Conservation (phyloP, 2,888 invertebrate genomes). For the Noctua comes region DNA sequence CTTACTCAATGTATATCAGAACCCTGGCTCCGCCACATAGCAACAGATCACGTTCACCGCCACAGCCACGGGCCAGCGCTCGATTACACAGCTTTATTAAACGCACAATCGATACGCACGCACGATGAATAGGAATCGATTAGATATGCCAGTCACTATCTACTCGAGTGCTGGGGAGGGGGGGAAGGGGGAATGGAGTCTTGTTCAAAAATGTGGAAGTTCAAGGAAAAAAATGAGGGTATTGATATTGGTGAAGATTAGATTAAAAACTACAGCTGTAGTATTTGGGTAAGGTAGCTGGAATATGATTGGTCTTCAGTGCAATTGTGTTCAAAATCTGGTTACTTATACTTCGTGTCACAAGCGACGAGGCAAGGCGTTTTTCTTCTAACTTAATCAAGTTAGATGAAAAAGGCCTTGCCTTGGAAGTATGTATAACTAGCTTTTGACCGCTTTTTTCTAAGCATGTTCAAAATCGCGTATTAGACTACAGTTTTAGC, state of each 20-base stretch:
- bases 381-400: no score
- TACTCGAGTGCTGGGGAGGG: background rate
- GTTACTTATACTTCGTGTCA: no score
- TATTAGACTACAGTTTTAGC: no score
- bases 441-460: no score
- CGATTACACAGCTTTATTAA: constrained; percentile 57
- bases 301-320: background rate
- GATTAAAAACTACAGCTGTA: background rate
- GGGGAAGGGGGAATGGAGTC: background rate
- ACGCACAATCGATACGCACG: constrained; percentile 59
- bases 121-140: constrained; percentile 55
- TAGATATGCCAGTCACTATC: constrained; percentile 59
- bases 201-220: constrained; percentile 46
- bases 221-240: constrained; percentile 19
- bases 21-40: constrained; percentile 11
- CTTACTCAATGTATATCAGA: background rate
- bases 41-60: constrained; percentile 34
- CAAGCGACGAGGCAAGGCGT: no score
- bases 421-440: no score
- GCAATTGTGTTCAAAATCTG: background rate
- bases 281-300: background rate
- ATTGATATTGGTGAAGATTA: constrained; percentile 20
- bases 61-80: constrained; percentile 26
- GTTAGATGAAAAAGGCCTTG: no score
- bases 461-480: no score